These are phyloP conservation scores for Meleagris gallopavo DNA, from an alignment of 2,113 vertebrate genomes.

Conservation along the genomic window DNA sequence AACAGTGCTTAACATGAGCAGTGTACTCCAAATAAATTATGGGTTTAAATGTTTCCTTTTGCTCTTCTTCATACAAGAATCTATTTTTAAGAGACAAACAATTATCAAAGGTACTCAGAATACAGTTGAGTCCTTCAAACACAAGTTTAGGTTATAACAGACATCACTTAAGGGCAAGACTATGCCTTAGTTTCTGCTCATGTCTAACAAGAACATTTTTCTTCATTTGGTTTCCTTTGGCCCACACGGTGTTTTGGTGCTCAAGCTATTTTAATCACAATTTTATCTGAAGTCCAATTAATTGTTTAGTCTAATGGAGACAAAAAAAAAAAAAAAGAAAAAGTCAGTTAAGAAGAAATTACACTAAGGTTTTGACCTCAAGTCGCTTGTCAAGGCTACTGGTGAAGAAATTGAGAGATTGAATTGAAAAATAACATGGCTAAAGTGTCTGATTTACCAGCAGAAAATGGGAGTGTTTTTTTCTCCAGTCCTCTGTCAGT, in stretches of 20 bases:
- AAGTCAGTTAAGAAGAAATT: background rate
- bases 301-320: background rate
- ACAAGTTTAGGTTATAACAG: background rate
- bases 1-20: background rate
- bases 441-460: slow-evolving; percentile 1
- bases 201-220: background rate
- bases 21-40: background rate
- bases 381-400: background rate
- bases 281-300: background rate
- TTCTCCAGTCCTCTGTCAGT: background rate
- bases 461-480: background rate
- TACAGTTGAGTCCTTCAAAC: background rate
- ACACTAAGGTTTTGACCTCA: background rate
- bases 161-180: background rate
- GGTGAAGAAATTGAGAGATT: background rate
- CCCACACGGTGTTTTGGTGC: background rate
- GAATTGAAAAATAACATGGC: background rate
- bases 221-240: background rate
- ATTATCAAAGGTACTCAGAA: background rate
- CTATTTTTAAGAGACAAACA: background rate
- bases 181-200: background rate
- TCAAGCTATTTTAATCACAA: background rate
- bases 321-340: background rate
- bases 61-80: background rate
- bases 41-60: background rate